Conservation (phyloP, 2,113 vertebrate genomes). For the Atrichornis clamosus region DNA sequence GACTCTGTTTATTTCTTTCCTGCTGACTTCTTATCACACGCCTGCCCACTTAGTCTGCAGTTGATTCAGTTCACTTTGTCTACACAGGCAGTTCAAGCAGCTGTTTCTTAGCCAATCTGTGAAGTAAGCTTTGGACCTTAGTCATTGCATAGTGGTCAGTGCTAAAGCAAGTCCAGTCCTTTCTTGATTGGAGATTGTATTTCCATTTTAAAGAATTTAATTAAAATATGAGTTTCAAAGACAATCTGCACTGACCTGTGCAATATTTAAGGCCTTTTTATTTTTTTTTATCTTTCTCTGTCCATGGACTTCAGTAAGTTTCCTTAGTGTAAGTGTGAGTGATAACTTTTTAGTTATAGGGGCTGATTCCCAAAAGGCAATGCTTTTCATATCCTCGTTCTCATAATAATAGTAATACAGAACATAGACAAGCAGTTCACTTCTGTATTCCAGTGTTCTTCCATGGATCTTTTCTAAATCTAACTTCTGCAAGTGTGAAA, state of each 20-base stretch:
- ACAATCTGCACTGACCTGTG: not conserved
- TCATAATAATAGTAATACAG: not conserved
- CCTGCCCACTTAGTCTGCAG: not conserved
- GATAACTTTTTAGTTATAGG: not conserved
- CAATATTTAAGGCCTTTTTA: not conserved
- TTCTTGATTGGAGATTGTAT: not conserved
- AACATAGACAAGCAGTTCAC: not conserved
- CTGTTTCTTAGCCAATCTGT: not conserved
- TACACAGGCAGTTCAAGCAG: not conserved
- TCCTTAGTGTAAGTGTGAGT: not conserved
- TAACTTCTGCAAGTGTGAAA: not conserved
- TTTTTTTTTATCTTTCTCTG: not conserved
- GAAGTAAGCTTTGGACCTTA: not conserved
- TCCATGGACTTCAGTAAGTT: not conserved
- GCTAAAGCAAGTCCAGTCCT: not conserved
- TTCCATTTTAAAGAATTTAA: not conserved
- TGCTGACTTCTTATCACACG: not conserved
- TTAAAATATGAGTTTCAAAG: not conserved
- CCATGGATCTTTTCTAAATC: not conserved
- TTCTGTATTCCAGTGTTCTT: not conserved
- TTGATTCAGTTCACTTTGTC: fast-evolving
- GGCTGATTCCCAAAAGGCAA: not conserved
- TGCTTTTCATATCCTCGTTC: not conserved
- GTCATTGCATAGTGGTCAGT: not conserved
- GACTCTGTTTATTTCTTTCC: not conserved